Evolutionary conservation across 1,140 invertebrate species (phyloP).

Genomic region (Lepidostoma basale): DNA sequence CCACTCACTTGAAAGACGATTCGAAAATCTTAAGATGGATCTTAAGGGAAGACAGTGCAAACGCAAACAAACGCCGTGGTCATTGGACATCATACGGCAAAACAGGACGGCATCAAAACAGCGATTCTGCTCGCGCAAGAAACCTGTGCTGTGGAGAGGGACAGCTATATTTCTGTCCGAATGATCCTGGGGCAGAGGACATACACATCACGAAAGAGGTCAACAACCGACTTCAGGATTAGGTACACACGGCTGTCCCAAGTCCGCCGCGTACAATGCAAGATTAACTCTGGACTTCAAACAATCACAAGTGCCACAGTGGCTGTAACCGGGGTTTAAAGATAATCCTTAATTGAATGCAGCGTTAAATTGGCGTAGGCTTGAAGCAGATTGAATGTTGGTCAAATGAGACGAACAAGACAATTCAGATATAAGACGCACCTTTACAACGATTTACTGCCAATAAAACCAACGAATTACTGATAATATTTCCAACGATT

Average conservation of each 20-base stretch:
- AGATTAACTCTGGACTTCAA: neutral
- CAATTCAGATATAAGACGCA: too few relatives aligned
- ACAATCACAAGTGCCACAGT: too few relatives aligned
- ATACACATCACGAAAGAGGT: constrained; percentile 42
- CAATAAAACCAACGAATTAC: too few relatives aligned
- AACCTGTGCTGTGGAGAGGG: constrained; percentile 9
- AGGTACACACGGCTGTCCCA: constrained; percentile 38
- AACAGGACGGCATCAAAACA: constrained; percentile 10
- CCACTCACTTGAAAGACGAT: neutral
- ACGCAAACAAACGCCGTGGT: constrained; percentile 40
- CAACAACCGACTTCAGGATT: constrained; percentile 43
- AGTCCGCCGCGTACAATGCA: constrained; percentile 27
- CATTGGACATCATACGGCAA: constrained; percentile 1
- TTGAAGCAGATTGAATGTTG: too few relatives aligned
- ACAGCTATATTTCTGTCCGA: constrained; percentile 10
- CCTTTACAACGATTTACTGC: too few relatives aligned
- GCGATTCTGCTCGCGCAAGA: neutral
- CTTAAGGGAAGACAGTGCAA: constrained; percentile 20
- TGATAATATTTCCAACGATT: too few relatives aligned
- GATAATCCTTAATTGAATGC: too few relatives aligned
- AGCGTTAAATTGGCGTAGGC: too few relatives aligned
- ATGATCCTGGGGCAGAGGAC: constrained; percentile 33
- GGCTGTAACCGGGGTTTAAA: too few relatives aligned
- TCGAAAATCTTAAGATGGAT: neutral
- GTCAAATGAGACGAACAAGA: too few relatives aligned